Base-by-base conservation (phyloP, 2,888 invertebrate species). In the Deroplatys truncata region DNA sequence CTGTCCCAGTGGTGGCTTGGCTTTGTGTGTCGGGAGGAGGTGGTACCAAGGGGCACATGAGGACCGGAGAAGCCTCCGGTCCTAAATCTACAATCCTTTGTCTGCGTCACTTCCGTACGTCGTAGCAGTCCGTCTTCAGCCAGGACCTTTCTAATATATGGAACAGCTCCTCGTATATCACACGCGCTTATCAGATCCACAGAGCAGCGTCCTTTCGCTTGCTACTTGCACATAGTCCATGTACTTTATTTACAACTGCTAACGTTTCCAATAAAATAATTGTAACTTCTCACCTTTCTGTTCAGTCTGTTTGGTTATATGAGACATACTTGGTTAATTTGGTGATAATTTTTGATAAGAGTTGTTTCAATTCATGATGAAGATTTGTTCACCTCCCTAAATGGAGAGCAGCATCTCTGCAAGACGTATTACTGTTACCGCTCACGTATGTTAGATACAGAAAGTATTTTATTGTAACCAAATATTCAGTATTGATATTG, bases 41-140 rank as follows among this genome's bases (percentile, higher is more conserved):
- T 16, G 56, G 56, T 25, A 72, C 56, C 56, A 72, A 72, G 56
- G 56, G 56, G 56, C 56, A 72, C 28, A 49, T 85, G 85, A 43
- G 85, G 56, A 43, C 85, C 15, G 15, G 28, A 43, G 85, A 35
- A 28, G 56, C 28, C 28, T 28, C 28, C 84, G 29, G 84, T 28
- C 29, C 84, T 84, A 84, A 84, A 84, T 84, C 85, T 28, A 85
- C 49, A 85, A 56, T 85, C 85, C 85, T 85, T 85, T 85, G 85
- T 85, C 85, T 85, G n/a, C 85, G 56, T 85, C 85, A 85, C 85
- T 85, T 85, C 56, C 85, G 28, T 28, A 31, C 85, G 85, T 85
- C 28, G 28, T 16, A 8, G 16, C 85, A 28, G 43, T 28, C 56
- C 56, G 56, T 72, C 56, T 72, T 72, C 20, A 72, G 56, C 56